Base-by-base conservation (phyloP, 2,113 vertebrate genomes). In the Nematolebias whitei region DNA sequence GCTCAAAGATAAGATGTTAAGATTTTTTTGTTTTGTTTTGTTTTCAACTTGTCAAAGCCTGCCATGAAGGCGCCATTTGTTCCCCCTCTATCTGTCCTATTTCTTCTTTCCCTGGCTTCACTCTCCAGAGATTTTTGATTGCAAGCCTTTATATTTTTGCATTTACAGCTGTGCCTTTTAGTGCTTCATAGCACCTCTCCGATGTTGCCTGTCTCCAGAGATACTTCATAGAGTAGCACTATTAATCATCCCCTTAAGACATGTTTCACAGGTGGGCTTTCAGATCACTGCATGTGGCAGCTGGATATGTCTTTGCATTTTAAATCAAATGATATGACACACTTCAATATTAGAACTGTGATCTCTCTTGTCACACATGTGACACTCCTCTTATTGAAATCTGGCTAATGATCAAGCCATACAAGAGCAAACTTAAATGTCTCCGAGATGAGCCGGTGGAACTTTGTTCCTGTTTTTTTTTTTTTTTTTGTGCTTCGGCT, bases 231-330 rank as follows among this genome's bases (percentile, higher is more conserved):
- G 50, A 44, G 50, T 35, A 72, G 74, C 48, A 76, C 55, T 50
- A 60, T 79, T 75, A 79, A 79, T 50, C 74, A 71, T 71, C 74
- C 82, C 81, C 80, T 60, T 61, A 81, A 87, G 79, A 83, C 80
- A 71, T 76, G 55, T 82, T 82, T 88, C 63, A 66, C 76, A 68
- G 76, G 77, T 82, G 78, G 80, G 74, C 85, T 83, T 84, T 86
- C n/a, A 87, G 76, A 88, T 90, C 89, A 85, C 52, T 63, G 65
- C 35, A 12, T 68, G 79, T 80, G 79, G 79, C 83, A 85, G 78
- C 74, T 69, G 69, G 83, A 79, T 85, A 73, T 76, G 79, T 86
- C 84, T 79, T 53, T 56, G 63, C 64, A 48, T 82, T 79, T 83
- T 49, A 75, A 76, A 84, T 88, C 69, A 82, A 81, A 75, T 61